Evolutionary conservation across 2,888 invertebrate species (phyloP).

Genomic region (Buathra laborator): DNA sequence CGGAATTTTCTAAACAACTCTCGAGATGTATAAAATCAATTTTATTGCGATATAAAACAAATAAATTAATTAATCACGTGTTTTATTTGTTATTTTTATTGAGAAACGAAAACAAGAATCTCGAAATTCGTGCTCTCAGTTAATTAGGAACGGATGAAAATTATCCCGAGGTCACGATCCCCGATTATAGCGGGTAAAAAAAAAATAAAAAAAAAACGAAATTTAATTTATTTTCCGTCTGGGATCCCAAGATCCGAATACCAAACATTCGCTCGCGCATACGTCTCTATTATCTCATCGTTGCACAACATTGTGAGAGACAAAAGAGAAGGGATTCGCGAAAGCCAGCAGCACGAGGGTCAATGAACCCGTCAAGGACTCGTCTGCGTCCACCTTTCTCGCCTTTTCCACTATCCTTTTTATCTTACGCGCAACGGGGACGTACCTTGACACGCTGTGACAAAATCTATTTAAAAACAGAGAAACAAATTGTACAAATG

Average conservation of each 20-base stretch:
- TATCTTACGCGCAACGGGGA: neutral
- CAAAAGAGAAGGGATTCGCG: constrained; percentile 10
- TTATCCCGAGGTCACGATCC: constrained; percentile 4
- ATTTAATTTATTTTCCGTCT: constrained; percentile 33
- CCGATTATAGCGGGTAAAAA: neutral
- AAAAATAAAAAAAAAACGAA: neutral
- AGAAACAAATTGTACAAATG: neutral
- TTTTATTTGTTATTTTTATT: neutral
- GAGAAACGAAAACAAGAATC: neutral
- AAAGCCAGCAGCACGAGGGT: constrained; percentile 15
- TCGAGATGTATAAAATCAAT: neutral
- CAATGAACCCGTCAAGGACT: constrained; percentile 39
- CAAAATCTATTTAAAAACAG: neutral
- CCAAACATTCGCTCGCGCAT: constrained; percentile 10
- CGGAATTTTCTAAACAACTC: neutral
- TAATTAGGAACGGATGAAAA: neutral
- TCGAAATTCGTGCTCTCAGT: neutral
- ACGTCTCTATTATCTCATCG: constrained; percentile 44
- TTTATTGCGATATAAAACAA: too few species aligned
- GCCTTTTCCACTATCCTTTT: constrained; percentile 13
- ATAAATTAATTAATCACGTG: too few species aligned
- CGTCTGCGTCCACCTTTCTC: constrained; percentile 35
- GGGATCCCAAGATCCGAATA: constrained; percentile 7
- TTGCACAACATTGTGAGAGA: constrained; percentile 42
- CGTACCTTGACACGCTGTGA: neutral